Evolutionary conservation across 2,888 invertebrate genomes (phyloP).

Genomic region (Limnephilus auricula): DNA sequence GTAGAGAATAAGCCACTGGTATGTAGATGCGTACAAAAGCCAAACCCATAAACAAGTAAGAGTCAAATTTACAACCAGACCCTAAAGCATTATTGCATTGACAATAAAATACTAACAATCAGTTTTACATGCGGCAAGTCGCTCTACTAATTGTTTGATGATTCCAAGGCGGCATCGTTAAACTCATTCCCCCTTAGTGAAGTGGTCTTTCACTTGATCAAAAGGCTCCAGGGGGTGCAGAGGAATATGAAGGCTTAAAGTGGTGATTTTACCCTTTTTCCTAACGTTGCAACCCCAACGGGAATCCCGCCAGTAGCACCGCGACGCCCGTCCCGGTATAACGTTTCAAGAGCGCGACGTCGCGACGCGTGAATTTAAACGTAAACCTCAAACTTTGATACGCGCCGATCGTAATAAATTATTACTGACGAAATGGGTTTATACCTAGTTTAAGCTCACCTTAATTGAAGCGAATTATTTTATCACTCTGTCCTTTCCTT

Average conservation of each 20-base stretch:
- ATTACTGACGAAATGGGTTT: conserved; percentile 32
- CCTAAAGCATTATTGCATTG: neutral
- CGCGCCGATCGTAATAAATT: conserved; percentile 37
- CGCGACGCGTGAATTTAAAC: neutral
- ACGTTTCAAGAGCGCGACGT: neutral
- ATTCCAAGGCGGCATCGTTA: neutral
- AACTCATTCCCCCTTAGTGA: conserved; percentile 13
- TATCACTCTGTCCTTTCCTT: neutral
- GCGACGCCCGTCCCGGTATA: conserved; percentile 34
- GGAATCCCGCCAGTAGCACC: conserved; percentile 35
- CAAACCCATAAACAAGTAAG: neutral
- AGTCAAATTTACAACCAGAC: neutral
- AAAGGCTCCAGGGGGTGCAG: conserved; percentile 15
- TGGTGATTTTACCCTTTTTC: conserved; percentile 12
- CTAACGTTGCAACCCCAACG: neutral
- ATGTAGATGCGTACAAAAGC: neutral
- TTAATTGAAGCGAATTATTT: neutral
- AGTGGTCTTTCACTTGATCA: conserved; percentile 43
- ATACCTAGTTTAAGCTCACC: neutral
- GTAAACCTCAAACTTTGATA: neutral
- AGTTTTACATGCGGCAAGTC: neutral
- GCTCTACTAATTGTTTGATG: conserved; percentile 31
- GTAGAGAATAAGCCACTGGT: neutral
- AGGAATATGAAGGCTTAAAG: neutral
- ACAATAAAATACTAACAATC: neutral